Evolutionary conservation across 2,113 vertebrate genomes (phyloP), one percentile per base, ranked within the genome.

Genomic region (Melanerpes aurifrons): DNA sequence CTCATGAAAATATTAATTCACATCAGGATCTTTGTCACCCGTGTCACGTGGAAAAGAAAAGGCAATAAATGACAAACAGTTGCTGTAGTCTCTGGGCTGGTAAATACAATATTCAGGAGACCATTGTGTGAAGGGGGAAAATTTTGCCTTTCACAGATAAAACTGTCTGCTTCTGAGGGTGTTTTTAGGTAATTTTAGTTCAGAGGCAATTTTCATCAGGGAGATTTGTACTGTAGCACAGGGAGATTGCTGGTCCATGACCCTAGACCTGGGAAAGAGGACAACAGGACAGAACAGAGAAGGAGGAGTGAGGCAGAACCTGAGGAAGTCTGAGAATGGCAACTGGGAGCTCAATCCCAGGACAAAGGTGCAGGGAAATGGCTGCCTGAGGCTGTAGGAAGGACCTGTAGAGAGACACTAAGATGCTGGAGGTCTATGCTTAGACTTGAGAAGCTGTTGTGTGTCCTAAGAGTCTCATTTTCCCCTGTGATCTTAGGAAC

Each of bases 1-100:
- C 59, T 90, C 66, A 6, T 32, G 77, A 35, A 92, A 76, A 91
- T 94, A 84, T 59, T 82, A 73, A 31, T 95, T 94, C 90, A 80
- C 80, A 91, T 66, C 90, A 75, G 80, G 54, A 62, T 35, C 92
- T 94, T 83, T 69, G 87, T 81, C 91, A 78, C 87, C 80, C 1
- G 1, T 83, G 69, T 75, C 69, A 13, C 21, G 54, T 62, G 62
- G 76, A 74, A 83, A 94, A 81, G 37, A 91, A 86, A 93, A 84
- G 47, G 62, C 73, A 78, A 29, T 76, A 82, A 82, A 94, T 88
- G 62, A 56, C 45, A 81, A 96, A 79, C 80, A 88, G 82, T 91
- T 91, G 80, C 50, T 90, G 76, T 67, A 86, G 54, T 28, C 73
- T 81, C 62, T 43, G 20, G 62, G 29, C 11, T 64, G 32, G 83